A percentile compares a stretch with the other conserved stretches of the same genome.
Evolutionary conservation across 2,113 vertebrate species (phyloP).

Genomic region (Urocynchramus pylzowi): DNA sequence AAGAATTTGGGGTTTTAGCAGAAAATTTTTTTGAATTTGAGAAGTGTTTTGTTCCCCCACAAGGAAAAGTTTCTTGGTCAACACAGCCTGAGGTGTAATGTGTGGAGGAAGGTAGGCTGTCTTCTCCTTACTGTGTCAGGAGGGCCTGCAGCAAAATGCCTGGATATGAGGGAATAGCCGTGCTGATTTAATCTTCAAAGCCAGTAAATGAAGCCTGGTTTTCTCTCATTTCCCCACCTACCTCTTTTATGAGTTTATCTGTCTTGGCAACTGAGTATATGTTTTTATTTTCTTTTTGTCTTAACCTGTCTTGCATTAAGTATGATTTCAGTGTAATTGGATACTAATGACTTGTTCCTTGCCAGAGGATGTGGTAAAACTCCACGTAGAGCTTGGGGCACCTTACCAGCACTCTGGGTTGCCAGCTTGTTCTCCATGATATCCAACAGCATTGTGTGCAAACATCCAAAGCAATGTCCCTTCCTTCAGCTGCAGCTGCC

Average conservation of each 20-base stretch:
- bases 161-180: not conserved
- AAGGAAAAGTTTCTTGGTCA: slow-evolving; percentile 1
- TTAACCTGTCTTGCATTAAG: slow-evolving; percentile 61
- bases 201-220: not conserved
- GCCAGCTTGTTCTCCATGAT: not conserved
- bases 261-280: slow-evolving; percentile 4
- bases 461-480: not conserved
- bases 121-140: not conserved
- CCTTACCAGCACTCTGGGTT: not conserved
- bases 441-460: not conserved
- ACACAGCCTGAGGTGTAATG: not conserved
- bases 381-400: slow-evolving; percentile 18
- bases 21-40: not conserved
- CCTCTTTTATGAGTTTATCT: slow-evolving; percentile 26
- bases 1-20: not conserved
- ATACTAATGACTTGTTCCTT: slow-evolving; percentile 44
- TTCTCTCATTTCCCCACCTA: slow-evolving; percentile 30
- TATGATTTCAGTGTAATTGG: slow-evolving; percentile 61
- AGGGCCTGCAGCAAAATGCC: not conserved
- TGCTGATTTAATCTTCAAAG: slow-evolving; percentile 54
- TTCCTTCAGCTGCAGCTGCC: not conserved
- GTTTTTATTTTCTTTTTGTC: slow-evolving; percentile 62
- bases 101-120: not conserved
- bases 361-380: slow-evolving; percentile 64
- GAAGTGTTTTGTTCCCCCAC: not conserved